These are phyloP conservation scores for Prietella phreatophila DNA, from an alignment of 2,113 vertebrate genomes.

Conservation along the genomic window DNA sequence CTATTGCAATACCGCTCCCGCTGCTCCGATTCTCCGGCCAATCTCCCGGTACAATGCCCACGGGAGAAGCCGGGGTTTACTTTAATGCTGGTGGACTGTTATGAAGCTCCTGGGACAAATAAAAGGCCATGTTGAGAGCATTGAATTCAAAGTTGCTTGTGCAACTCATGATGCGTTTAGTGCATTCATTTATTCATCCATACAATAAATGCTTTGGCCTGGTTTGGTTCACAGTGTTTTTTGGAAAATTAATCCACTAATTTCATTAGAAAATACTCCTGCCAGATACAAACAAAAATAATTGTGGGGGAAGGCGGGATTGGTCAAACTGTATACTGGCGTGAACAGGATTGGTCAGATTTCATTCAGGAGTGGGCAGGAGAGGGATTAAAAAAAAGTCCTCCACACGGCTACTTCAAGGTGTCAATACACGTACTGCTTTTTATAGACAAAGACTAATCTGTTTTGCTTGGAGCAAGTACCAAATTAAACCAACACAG, in stretches of 20 bases:
- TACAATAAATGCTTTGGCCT: not conserved
- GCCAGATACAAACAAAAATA: not conserved
- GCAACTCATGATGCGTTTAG: not conserved
- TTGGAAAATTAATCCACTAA: too few relatives aligned
- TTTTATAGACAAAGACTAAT: slow-evolving; percentile 17
- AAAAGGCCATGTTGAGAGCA: not conserved
- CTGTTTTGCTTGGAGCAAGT: not conserved
- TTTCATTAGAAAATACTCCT: not conserved
- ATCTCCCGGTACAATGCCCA: too few relatives aligned
- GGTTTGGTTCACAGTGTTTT: not conserved
- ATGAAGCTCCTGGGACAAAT: not conserved
- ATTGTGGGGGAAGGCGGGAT: not conserved
- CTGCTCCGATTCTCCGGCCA: too few relatives aligned
- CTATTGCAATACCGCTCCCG: too few relatives aligned
- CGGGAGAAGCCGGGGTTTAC: not conserved
- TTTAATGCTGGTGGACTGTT: not conserved
- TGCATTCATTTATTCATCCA: not conserved
- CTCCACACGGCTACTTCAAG: not conserved
- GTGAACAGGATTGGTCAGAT: not conserved
- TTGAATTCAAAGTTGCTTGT: not conserved
- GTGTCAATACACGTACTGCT: not conserved
- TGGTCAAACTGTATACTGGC: not conserved
- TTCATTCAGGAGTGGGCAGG: not conserved
- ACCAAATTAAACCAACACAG: slow-evolving; percentile 1
- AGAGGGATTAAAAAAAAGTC: slow-evolving; percentile 1